A percentile compares a stretch with the other conserved stretches of the same genome.
Conservation (phyloP, 1,140 invertebrate genomes). For the Orchestia grillus region DNA sequence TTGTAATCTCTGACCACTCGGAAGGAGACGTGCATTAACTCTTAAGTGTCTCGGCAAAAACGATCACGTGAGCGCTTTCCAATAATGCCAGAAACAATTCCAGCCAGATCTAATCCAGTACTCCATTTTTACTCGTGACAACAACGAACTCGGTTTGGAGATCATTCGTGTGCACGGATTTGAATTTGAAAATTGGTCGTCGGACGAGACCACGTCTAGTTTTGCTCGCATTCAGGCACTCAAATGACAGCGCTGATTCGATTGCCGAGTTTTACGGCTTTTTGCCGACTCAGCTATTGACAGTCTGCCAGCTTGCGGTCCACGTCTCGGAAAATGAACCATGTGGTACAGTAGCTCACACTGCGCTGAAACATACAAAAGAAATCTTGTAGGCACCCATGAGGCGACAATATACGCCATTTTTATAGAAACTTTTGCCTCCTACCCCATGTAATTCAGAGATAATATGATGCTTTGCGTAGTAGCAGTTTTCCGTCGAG, state of each 20-base stretch:
- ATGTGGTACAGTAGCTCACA: neutral
- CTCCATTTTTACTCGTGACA: neutral
- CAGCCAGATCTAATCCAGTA: neutral
- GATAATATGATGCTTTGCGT: neutral
- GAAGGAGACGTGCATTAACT: neutral
- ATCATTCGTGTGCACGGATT: neutral
- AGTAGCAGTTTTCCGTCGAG: too few relatives aligned
- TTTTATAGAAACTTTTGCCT: neutral
- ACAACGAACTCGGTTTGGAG: neutral
- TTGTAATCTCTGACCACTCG: neutral
- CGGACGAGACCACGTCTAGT: neutral
- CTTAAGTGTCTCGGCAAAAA: neutral
- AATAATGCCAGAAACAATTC: neutral
- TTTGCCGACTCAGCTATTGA: neutral
- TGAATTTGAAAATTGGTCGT: conserved; percentile 9
- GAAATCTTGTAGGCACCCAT: neutral
- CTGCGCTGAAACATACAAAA: neutral
- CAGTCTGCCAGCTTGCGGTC: neutral
- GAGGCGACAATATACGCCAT: neutral
- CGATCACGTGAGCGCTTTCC: neutral
- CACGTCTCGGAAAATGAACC: neutral
- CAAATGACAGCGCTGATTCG: neutral
- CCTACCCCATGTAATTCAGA: neutral
- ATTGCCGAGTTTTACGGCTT: neutral
- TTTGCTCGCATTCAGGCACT: conserved; percentile 6